Evolutionary conservation across 2,888 invertebrate genomes (phyloP).

Genomic region (Eristalis arbustorum): DNA sequence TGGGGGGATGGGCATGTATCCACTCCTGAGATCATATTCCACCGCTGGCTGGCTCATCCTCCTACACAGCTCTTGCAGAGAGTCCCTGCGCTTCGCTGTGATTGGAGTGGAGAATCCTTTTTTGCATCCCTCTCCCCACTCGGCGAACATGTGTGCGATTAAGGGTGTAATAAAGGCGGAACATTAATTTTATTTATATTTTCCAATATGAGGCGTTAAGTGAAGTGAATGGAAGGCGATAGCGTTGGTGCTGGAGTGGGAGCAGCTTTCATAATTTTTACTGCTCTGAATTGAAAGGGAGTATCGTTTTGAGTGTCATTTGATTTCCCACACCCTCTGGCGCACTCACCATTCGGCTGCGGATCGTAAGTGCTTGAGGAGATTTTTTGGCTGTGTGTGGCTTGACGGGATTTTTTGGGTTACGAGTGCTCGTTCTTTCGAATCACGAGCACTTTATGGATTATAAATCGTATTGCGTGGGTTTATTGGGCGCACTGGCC

Average conservation of each 20-base stretch:
- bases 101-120: not conserved
- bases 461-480: not conserved
- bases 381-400: not conserved
- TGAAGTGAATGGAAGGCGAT: slow-evolving; percentile 65
- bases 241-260: not conserved
- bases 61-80: too few relatives aligned
- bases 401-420: not conserved
- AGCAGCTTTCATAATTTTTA: slow-evolving; percentile 56
- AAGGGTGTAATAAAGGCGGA: slow-evolving; percentile 57
- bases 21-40: not conserved
- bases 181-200: slow-evolving; percentile 69
- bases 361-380: not conserved
- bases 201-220: slow-evolving; percentile 65
- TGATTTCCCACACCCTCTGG: not conserved
- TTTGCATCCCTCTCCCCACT: too few relatives aligned
- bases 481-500: not conserved
- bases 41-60: too few relatives aligned
- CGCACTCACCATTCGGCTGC: not conserved
- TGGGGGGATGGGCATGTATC: not conserved
- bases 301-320: slow-evolving; percentile 12
- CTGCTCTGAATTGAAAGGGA: slow-evolving; percentile 30
- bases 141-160: slow-evolving; percentile 36
- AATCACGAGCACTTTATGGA: not conserved
- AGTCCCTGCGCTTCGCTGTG: not conserved
- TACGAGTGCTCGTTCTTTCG: not conserved